Conservation (phyloP, 2,888 invertebrate species). For the Callinectes sapidus region DNA sequence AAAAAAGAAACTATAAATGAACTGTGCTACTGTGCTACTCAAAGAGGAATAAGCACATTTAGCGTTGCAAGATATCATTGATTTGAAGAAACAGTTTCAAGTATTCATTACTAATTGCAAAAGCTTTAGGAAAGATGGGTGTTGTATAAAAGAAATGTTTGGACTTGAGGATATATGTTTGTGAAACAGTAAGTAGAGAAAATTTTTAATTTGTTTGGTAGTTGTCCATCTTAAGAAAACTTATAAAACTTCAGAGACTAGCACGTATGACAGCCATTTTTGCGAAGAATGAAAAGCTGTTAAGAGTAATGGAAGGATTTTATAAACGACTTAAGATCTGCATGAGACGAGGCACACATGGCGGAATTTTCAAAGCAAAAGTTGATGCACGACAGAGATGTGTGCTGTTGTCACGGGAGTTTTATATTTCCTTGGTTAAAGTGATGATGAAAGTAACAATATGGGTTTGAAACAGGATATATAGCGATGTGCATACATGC, state of each 20-base stretch:
- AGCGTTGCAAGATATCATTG: neutral
- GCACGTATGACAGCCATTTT: too few species aligned
- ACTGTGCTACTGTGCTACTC: neutral
- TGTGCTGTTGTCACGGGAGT: neutral
- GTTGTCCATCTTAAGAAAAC: too few species aligned
- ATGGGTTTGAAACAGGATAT: neutral
- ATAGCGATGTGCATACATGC: neutral
- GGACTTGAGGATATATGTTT: neutral
- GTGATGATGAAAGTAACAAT: neutral
- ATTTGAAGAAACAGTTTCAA: neutral
- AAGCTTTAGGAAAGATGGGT: neutral
- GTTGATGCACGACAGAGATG: neutral
- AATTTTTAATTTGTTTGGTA: too few species aligned
- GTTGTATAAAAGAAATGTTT: neutral
- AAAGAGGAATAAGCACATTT: neutral
- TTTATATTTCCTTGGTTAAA: neutral
- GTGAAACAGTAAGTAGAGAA: too few species aligned
- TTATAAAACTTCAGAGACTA: too few species aligned
- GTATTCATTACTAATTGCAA: neutral
- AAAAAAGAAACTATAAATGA: neutral
- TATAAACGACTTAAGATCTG: too few species aligned
- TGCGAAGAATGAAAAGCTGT: too few species aligned
- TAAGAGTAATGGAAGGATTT: too few species aligned
- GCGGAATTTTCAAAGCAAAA: too few species aligned
- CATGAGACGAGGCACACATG: too few species aligned